Percentiles rank a stretch among this genome's conserved stretches.
phyloP scores from a whole-genome alignment of 2,888 invertebrate genomes.

The Aleiodes leptofemur region DNA sequence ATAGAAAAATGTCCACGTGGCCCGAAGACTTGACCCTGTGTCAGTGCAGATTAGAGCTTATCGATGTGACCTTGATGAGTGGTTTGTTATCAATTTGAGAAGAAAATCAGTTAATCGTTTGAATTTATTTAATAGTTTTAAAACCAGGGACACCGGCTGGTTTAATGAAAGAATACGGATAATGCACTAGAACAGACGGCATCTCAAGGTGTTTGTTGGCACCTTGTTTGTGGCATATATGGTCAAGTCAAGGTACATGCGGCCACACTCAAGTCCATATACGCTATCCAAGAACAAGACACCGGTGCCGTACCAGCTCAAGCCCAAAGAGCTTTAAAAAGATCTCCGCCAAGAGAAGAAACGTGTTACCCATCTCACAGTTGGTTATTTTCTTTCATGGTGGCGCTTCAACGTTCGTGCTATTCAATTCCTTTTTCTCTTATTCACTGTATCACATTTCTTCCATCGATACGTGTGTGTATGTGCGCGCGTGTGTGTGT shows the following conservation, averaged over 20 bases:
- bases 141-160: background rate
- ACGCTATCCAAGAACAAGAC: conserved; percentile 18
- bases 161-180: conserved; percentile 1
- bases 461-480: conserved; percentile 34
- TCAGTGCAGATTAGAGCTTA: conserved; percentile 12
- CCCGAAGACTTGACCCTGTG: background rate
- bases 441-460: conserved; percentile 37
- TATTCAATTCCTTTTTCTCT: conserved; percentile 31
- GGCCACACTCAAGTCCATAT: conserved; percentile 30
- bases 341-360: conserved; percentile 29
- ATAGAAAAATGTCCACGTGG: conserved; percentile 24
- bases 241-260: conserved; percentile 41
- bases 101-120: conserved; percentile 27
- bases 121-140: background rate
- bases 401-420: conserved; percentile 43
- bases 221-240: conserved; percentile 58
- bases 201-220: conserved; percentile 58
- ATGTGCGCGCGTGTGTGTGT: too few relatives aligned
- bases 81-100: conserved; percentile 30
- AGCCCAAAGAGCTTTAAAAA: conserved; percentile 24
- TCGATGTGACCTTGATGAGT: conserved; percentile 12
- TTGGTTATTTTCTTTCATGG: conserved; percentile 44
- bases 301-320: conserved; percentile 30
- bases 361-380: conserved; percentile 32
- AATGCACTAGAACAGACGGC: conserved; percentile 8